phyloP scores from a whole-genome alignment of 2,888 invertebrate genomes.

The Germaria angustata region DNA sequence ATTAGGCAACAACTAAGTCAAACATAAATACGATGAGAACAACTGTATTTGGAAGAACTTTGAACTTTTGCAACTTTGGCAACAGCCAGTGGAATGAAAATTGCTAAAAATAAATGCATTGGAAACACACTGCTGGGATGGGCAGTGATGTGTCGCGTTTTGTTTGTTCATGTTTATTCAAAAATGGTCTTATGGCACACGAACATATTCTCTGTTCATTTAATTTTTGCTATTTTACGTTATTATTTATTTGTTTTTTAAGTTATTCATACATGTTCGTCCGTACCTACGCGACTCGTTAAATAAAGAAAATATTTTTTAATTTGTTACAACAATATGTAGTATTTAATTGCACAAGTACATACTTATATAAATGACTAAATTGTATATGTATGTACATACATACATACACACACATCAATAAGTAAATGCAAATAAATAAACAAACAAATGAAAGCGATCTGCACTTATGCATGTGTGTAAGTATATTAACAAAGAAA shows the following conservation, averaged over 20 bases:
- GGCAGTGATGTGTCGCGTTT: background rate
- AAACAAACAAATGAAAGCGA: no score
- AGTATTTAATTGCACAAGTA: background rate
- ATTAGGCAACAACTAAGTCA: background rate
- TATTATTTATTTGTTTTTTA: background rate
- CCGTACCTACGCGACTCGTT: conserved; percentile 2
- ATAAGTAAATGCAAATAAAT: background rate
- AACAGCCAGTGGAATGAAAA: background rate
- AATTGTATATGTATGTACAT: background rate
- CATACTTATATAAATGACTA: background rate
- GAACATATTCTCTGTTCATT: conserved; percentile 44
- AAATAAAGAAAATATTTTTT: conserved; percentile 25
- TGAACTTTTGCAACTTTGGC: conserved; percentile 14
- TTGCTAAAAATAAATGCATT: background rate
- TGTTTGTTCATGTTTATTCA: conserved; percentile 42
- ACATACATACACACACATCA: background rate
- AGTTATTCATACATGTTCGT: conserved; percentile 8
- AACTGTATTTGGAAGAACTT: conserved; percentile 57
- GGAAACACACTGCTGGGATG: conserved; percentile 1
- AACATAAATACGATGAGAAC: conserved; percentile 41
- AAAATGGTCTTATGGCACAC: conserved; percentile 58
- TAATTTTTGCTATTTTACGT: background rate
- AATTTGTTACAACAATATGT: conserved; percentile 42
- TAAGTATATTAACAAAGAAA: background rate
- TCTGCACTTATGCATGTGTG: no score